Evolutionary conservation across 2,888 invertebrate genomes (phyloP), one percentile per base, ranked within the genome.

Genomic region (Drosophila yooni): DNA sequence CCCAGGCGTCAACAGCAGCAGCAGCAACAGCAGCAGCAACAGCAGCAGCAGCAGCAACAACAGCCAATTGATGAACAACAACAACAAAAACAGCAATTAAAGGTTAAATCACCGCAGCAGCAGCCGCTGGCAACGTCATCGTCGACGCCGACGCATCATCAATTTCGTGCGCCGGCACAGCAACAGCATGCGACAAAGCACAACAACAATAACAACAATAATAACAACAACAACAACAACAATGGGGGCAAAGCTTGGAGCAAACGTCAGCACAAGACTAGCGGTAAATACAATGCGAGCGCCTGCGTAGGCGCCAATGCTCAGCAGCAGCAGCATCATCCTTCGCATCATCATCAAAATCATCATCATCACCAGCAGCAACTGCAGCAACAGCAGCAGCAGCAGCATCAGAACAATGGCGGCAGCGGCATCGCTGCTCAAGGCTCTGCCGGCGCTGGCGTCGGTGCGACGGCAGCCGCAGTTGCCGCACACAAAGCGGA

Each of bases 91-190:
- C 54, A 38, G n/a, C 36, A 54, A 27, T 80, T 68, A 43, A 91
- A 91, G 79, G 74, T 82, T 33, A 91, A 91, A 75, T 82, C 91
- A 34, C 88, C 91, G 56, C 74, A 66, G 18, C 72, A 62, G 54
- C 31, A 29, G 57, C 13, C 38, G 38, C 31, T 36, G 38, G 15
- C 53, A 27, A 21, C 54, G 21, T 15, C 50, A 15, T 56, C 73
- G 21, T 29, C 53, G 5, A 58, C 72, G 31, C 10, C 67, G 36
- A 74, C 79, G 56, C 87, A 86, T 60, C 90, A 92, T 83, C 93
- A 93, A 68, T 93, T 93, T 74, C 92, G 93, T 70, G 90, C 93
- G 61, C 93, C 93, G 10, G 78, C 78, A 31, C 93, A 93, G 73
- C 86, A 80, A 62, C 82, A 81, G 61, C 82, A 88, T 33, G 70